Percentiles rank a stretch among this genome's conserved stretches.
phyloP scores from a whole-genome alignment of 2,888 invertebrate species.

The Pyrrhia umbra region DNA sequence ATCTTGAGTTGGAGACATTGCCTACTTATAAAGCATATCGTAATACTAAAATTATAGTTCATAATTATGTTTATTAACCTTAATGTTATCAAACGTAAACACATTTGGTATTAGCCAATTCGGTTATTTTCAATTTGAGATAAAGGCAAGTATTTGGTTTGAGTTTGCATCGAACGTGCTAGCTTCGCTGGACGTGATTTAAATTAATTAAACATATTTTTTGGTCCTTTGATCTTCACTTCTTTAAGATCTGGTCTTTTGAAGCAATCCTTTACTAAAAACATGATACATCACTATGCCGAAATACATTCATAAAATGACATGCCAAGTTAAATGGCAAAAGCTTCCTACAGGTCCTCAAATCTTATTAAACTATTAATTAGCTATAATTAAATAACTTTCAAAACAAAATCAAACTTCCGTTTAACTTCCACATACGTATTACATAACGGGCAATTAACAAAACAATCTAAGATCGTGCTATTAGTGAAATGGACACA shows the following conservation, averaged over 20 bases:
- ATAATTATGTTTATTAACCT: conserved; percentile 41
- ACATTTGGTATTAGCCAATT: conserved; percentile 18
- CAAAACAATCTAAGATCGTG: conserved; percentile 9
- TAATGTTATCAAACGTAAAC: conserved; percentile 27
- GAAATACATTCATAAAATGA: no score
- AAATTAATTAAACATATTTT: no score
- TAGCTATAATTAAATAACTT: not conserved
- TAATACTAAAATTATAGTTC: conserved; percentile 21
- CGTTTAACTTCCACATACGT: not conserved
- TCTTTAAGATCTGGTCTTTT: no score
- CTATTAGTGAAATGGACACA: conserved; percentile 29
- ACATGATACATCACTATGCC: no score
- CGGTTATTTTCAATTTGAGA: not conserved
- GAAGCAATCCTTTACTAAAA: no score
- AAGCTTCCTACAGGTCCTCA: no score
- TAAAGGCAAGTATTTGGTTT: conserved; percentile 6
- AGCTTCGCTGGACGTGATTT: no score
- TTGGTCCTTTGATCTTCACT: no score
- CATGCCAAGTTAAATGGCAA: no score
- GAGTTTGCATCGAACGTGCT: not conserved
- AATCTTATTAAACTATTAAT: no score
- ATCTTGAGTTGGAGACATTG: not conserved
- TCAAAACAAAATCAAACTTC: not conserved
- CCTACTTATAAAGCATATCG: conserved; percentile 4
- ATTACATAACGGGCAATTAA: conserved; percentile 21